These are phyloP conservation scores for Nixonia krombeini DNA, from an alignment of 1,140 invertebrate genomes.

Conservation along the genomic window DNA sequence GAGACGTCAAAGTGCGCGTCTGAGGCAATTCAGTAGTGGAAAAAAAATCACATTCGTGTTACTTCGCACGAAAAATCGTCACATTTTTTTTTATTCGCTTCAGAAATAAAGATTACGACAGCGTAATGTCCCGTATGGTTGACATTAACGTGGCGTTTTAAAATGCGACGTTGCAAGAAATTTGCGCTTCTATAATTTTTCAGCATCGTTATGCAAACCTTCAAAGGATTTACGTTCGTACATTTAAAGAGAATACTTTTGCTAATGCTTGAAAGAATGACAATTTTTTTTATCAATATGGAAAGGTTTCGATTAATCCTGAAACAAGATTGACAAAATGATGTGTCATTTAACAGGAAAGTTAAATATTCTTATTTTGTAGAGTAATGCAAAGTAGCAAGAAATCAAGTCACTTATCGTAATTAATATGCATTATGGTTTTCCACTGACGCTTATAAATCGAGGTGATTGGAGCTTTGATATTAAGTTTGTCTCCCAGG, in stretches of 20 bases:
- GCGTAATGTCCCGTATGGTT: no score
- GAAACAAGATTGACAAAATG: no score
- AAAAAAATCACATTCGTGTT: constrained; percentile 19
- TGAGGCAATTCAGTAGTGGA: constrained; percentile 11
- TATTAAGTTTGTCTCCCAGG: constrained; percentile 19
- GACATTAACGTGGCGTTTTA: neutral
- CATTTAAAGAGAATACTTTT: neutral
- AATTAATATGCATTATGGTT: no score
- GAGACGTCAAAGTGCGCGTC: constrained; percentile 28
- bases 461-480: neutral
- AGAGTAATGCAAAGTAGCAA: no score
- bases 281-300: no score
- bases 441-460: no score
- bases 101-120: neutral
- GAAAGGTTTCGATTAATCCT: no score
- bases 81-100: neutral
- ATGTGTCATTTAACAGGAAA: no score
- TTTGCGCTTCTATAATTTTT: no score
- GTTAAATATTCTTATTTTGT: no score
- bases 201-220: neutral
- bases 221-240: neutral
- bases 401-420: no score
- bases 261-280: neutral
- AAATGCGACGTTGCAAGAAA: neutral
- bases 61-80: constrained; percentile 7